These are phyloP conservation scores for Lerista edwardsae DNA, from an alignment of 2,797 vertebrate genomes.

Conservation along the genomic window DNA sequence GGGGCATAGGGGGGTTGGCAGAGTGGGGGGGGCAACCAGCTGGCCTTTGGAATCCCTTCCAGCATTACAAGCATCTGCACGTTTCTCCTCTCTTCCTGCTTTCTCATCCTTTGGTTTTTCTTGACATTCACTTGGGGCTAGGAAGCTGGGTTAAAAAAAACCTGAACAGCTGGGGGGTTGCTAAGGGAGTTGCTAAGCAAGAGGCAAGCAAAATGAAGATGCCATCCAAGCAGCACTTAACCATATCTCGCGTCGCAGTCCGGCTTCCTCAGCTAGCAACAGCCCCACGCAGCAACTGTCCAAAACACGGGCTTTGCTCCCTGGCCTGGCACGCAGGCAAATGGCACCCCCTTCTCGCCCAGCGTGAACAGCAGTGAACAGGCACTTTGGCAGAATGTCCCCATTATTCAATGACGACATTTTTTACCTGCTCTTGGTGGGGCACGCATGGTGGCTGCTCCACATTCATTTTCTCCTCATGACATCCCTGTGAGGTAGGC, in stretches of 20 bases:
- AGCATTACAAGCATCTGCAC: neutral
- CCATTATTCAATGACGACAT: too few species aligned
- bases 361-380: neutral
- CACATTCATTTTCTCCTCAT: too few species aligned
- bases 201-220: neutral
- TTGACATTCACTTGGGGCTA: neutral
- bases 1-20: too few species aligned
- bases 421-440: too few species aligned
- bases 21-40: neutral
- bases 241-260: neutral
- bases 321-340: neutral
- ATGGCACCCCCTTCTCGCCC: neutral
- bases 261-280: neutral
- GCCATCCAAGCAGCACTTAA: neutral
- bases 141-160: neutral
- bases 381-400: neutral
- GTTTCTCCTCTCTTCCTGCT: neutral
- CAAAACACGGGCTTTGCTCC: neutral
- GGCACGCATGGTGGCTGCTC: too few species aligned
- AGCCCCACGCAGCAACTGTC: neutral
- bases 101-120: neutral
- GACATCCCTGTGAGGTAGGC: too few species aligned
- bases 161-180: slow-evolving; percentile 14
- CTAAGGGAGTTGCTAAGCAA: slow-evolving; percentile 16
- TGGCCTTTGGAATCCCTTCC: neutral